Base-by-base conservation (phyloP, 2,113 vertebrate genomes). In the Jaculus jaculus region DNA sequence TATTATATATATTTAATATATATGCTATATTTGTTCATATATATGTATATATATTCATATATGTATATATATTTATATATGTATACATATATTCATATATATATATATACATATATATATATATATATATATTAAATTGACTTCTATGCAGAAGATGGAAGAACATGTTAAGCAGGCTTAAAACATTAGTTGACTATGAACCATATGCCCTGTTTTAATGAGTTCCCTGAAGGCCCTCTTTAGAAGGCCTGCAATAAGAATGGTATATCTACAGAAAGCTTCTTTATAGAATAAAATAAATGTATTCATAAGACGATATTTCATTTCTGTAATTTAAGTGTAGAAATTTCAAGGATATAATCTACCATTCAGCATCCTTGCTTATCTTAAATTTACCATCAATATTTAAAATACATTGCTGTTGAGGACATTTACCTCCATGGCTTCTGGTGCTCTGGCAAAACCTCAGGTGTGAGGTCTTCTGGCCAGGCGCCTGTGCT, bases 361-460 rank as follows among this genome's bases (percentile, higher is more conserved):
- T 65, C 47, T 72, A 54, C 16, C 34, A 37, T 63, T 86, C 58
- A 71, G 30, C 47, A 89, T 93, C 34, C 68, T 28, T 93, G 91
- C 90, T 95, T 85, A 91, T 79, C 18, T 5, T 42, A 86, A 34
- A 17, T 10, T 90, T 73, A 71, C 51, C 71, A 83, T 61, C 58
- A 26, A 60, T 61, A 69, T 72, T 95, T 17, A 39, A 94, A 94
- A 84, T 61, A n/a, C n/a, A n/a, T n/a, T n/a, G n/a, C n/a, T n/a
- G n/a, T n/a, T n/a, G n/a, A n/a, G n/a, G n/a, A n/a, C n/a, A n/a
- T n/a, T n/a, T n/a, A n/a, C n/a, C n/a, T n/a, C n/a, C n/a, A n/a
- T n/a, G n/a, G n/a, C n/a, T n/a, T n/a, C n/a, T n/a, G n/a, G n/a
- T n/a, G n/a, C n/a, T n/a, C n/a, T n/a, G n/a, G n/a, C n/a, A n/a